Base-by-base conservation (phyloP, 2,113 vertebrate genomes). In the Phalacrocorax carbo region DNA sequence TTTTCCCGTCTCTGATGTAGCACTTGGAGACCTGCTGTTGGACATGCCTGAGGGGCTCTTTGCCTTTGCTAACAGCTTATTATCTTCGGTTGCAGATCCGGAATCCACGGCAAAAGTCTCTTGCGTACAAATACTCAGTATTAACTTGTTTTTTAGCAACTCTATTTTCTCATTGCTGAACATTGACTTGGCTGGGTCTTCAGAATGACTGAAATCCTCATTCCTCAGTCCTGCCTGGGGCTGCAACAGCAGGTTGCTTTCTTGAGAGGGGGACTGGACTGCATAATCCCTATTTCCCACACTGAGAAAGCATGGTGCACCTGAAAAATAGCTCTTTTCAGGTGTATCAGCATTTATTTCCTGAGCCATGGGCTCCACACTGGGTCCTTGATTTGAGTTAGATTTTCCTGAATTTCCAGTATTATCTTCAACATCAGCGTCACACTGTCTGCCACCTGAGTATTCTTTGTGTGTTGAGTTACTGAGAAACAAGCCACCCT, bases 101-200 rank as follows among this genome's bases (percentile, higher is more conserved):
- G 88, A 68, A 70, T 95, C 91, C 21, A 20, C 40, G 57, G 73
- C 18, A 76, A 27, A 81, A 65, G 84, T 81, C 30, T 95, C 80
- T 58, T 81, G 94, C 34, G 78, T 71, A 81, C 95, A 94, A 88
- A 60, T 65, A 77, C 60, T 95, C 48, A 97, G 90, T 23, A 88
- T 75, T 26, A 83, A 80, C 68, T 76, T 93, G 26, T 2, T 49
- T 93, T 96, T 96, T 46, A 96, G 94, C 86, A 95, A 71, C 0
- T 1, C 29, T 19, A 44, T 72, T 70, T 98, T 96, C 15, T 97
- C 81, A 15, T 9, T 52, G 51, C 84, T 51, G 4, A 96, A 88
- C 0, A 21, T 70, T n/a, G 93, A 72, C 48, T 80, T 88, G 61
- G 77, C n/a, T 54, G 83, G 26, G 40, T 97, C 95, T 88, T 93